Percentiles rank a stretch among this genome's conserved stretches.
Evolutionary conservation across 2,888 invertebrate genomes (phyloP).

Genomic region (Xylota sylvarum): DNA sequence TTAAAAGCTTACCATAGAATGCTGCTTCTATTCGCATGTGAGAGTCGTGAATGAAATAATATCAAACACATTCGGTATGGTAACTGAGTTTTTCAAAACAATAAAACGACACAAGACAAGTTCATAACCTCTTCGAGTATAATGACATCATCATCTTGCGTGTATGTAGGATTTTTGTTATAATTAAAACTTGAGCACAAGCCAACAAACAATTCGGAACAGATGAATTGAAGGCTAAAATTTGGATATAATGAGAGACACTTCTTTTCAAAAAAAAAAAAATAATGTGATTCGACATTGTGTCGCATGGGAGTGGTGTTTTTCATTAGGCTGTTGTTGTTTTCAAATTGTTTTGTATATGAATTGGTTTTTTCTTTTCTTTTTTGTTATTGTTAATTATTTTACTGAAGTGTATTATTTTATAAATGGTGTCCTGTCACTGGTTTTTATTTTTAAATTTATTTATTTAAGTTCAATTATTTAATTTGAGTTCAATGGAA

Average conservation of each 20-base stretch:
- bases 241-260: slow-evolving; percentile 46
- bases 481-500: background rate
- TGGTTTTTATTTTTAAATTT: slow-evolving; percentile 12
- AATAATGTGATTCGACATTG: slow-evolving; percentile 24
- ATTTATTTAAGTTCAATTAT: slow-evolving; percentile 3
- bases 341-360: slow-evolving; percentile 22
- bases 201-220: slow-evolving; percentile 45
- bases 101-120: slow-evolving; percentile 51
- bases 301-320: background rate
- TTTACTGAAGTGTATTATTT: slow-evolving; percentile 13
- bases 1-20: slow-evolving; percentile 51
- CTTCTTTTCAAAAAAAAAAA: slow-evolving; percentile 4
- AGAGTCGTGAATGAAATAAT: slow-evolving; percentile 66
- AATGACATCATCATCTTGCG: slow-evolving; percentile 63
- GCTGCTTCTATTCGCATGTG: background rate
- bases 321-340: slow-evolving; percentile 10
- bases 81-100: slow-evolving; percentile 44
- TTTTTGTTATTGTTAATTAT: too few relatives aligned
- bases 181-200: slow-evolving; percentile 63
- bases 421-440: slow-evolving; percentile 14
- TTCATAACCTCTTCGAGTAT: slow-evolving; percentile 71
- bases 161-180: slow-evolving; percentile 29
- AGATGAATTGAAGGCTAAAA: slow-evolving; percentile 43
- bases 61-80: slow-evolving; percentile 56
- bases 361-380: slow-evolving; percentile 1